These are phyloP conservation scores for Baryphthengus martii DNA, from an alignment of 2,113 vertebrate species.

Conservation along the genomic window DNA sequence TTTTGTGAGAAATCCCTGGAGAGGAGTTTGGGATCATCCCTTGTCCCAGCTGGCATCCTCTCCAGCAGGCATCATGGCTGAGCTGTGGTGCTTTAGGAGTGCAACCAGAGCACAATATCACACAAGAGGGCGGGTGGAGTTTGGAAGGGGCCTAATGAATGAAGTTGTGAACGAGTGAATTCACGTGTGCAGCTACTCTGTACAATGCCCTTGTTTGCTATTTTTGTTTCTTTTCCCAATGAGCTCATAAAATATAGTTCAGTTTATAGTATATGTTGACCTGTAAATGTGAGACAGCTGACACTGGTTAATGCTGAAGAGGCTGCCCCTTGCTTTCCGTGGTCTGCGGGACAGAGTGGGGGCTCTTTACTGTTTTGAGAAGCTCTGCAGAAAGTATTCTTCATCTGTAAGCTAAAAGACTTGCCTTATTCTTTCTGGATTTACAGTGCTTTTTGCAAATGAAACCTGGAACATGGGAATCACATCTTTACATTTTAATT, in stretches of 20 bases:
- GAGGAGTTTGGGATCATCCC: not conserved
- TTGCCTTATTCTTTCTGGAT: not conserved
- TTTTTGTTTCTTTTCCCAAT: not conserved
- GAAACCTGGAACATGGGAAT: not conserved
- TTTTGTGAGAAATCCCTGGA: not conserved
- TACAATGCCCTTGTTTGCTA: not conserved
- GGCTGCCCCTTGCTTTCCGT: not conserved
- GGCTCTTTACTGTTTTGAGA: not conserved
- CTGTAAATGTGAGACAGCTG: not conserved
- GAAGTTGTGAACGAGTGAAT: not conserved
- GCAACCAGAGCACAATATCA: not conserved
- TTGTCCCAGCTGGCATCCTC: not conserved
- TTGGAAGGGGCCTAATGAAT: not conserved
- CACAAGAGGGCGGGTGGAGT: not conserved
- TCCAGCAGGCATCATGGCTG: not conserved
- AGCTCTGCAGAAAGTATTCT: not conserved
- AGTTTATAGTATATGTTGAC: not conserved
- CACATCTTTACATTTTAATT: not conserved
- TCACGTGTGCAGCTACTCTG: accelerated
- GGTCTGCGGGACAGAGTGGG: not conserved
- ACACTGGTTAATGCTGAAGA: not conserved
- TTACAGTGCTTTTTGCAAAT: not conserved
- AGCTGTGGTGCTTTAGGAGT: not conserved
- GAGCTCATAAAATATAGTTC: not conserved
- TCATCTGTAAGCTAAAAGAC: not conserved